Base-by-base conservation (phyloP, 2,113 vertebrate genomes). In the Peromyscus polionotus region DNA sequence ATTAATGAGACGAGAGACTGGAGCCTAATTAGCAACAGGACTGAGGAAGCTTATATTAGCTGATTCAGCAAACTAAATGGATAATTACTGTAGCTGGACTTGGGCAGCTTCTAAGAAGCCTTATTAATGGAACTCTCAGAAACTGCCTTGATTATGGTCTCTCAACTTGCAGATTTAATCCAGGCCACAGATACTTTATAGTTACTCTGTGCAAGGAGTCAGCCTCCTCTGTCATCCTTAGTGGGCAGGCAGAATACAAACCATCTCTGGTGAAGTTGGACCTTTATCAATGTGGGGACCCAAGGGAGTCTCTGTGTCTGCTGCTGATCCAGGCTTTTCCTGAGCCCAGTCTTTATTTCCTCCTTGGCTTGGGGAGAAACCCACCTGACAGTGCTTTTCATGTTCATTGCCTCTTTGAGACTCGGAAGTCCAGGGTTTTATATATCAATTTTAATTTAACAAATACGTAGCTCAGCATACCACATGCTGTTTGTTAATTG, bases 1-100 rank as follows among this genome's bases (percentile, higher is more conserved):
- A 98, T 99, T 99, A 99, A 98, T 97, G 97, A 98, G 98, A 97
- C 79, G 95, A 98, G 98, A 98, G 96, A 94, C 98, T 98, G 97
- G 96, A 98, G 98, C 95, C 98, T 98, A 98, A 99, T 99, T 99
- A 98, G 98, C 98, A 98, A 93, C 85, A 96, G 97, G 97, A 92
- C 51, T 83, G 93, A 93, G 95, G 97, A 98, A 97, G 96, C 24
- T 67, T 10, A 2, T 92, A 97, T 96, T 95, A 96, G 98, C 98
- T 98, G 98, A 98, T 93, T 99, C 99, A 98, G 98, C 98, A 91
- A 98, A 98, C 13, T 87, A 88, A 92, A 93, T 77, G 96, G 97
- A 95, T 97, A 98, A 98, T 96, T 36, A 31, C 98, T 96, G 92
- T 93, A 86, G 11, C 33, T 94, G 93, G 98, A 96, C 97, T 96